Base-by-base conservation (phyloP, 1,140 invertebrate species). In the Maconellicoccus hirsutus region DNA sequence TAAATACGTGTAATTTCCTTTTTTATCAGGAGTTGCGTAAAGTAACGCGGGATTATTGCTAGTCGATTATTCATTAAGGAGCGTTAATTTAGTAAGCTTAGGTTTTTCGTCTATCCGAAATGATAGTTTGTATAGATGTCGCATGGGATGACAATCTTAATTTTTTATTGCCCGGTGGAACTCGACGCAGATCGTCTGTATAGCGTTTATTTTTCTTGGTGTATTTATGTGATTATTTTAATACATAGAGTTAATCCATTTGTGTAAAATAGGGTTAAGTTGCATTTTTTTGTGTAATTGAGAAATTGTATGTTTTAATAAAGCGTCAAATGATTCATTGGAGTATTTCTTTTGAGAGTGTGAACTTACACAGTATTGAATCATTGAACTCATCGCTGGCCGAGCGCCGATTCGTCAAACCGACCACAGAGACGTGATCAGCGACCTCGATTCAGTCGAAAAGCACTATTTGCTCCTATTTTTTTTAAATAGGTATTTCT, bases 251-350 rank as follows among this genome's bases (percentile, higher is more conserved):
- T 52, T 52, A 52, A 16, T 52, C 6, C 42, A 19, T 52, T 52
- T 52, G 42, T 52, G 42, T 52, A 52, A 52, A 52, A 52, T 52
- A 52, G 42, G 3, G 6, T 52, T 52, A 52, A 52, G 42, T 52
- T 52, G n/a, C n/a, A 33, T 52, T 52, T 52, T 52, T 52, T 52
- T 52, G 42, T 52, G 42, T 52, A 52, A 52, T 52, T 52, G 42
- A 52, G n/a, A 19, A 52, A 52, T 8, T 52, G n/a, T 52, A 52
- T 16, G 42, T 52, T 52, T 52, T 52, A 52, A 52, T 52, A 52
- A 52, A 52, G 29, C 29, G 29, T 33, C n/a, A n/a, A n/a, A n/a
- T n/a, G n/a, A n/a, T n/a, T n/a, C n/a, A n/a, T n/a, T n/a, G n/a
- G n/a, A n/a, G n/a, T n/a, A n/a, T n/a, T n/a, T n/a, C n/a, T n/a